phyloP scores from a whole-genome alignment of 1,140 invertebrate species.

The Camponotus vicinus region DNA sequence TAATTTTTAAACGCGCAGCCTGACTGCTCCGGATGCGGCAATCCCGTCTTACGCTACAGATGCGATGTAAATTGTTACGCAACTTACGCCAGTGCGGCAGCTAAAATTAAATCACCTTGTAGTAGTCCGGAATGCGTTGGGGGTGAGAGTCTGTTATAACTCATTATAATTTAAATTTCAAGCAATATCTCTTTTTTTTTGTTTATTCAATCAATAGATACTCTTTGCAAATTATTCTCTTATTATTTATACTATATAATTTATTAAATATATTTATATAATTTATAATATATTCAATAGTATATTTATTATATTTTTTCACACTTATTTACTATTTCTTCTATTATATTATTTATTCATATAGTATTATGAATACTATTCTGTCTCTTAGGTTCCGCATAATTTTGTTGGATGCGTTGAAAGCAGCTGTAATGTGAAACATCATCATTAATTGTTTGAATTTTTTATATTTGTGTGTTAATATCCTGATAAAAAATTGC shows the following conservation, averaged over 20 bases:
- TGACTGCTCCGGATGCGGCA: slow-evolving; percentile 77
- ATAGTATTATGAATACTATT: neutral
- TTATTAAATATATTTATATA: no score
- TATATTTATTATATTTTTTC: no score
- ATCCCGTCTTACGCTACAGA: slow-evolving; percentile 64
- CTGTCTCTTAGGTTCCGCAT: slow-evolving; percentile 20
- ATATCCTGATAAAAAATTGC: neutral
- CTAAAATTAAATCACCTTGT: neutral
- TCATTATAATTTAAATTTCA: neutral
- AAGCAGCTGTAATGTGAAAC: neutral
- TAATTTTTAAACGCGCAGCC: slow-evolving; percentile 12
- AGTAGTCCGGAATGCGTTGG: slow-evolving; percentile 60
- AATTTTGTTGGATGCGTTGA: neutral
- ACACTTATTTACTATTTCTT: no score
- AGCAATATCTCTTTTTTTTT: neutral
- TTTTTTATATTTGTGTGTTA: slow-evolving; percentile 17
- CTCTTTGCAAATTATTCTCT: neutral
- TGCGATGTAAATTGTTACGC: slow-evolving; percentile 52
- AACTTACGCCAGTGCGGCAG: neutral
- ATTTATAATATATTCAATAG: no score
- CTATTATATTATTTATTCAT: no score
- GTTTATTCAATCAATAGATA: neutral
- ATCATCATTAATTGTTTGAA: neutral
- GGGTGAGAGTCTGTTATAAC: slow-evolving; percentile 49
- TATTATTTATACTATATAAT: no score